phyloP scores from a whole-genome alignment of 2,888 invertebrate genomes.

The Erpobdella octoculata region DNA sequence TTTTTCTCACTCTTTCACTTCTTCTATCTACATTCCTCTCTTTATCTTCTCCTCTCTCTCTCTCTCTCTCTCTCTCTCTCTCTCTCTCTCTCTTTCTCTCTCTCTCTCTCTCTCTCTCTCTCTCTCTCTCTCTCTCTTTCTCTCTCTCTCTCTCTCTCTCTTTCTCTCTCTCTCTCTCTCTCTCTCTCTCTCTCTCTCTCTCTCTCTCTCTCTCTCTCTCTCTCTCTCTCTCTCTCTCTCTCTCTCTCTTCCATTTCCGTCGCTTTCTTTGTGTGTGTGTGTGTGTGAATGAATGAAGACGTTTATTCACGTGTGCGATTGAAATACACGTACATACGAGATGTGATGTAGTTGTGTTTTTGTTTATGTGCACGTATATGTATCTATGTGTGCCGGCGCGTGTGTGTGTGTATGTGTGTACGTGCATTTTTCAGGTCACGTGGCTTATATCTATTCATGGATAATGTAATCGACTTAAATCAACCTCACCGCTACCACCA shows the following conservation, averaged over 20 bases:
- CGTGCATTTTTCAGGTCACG: background rate
- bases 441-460: background rate
- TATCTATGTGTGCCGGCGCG: constrained; percentile 13
- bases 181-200: too few species aligned
- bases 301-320: too few species aligned
- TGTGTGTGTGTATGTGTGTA: constrained; percentile 12
- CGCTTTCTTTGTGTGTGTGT: constrained; percentile 7
- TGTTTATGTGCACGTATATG: constrained; percentile 22
- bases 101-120: constrained; percentile 3
- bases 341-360: background rate
- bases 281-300: too few species aligned
- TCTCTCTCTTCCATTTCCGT: constrained; percentile 7
- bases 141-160: constrained; percentile 24
- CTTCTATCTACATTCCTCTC: too few species aligned
- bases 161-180: too few species aligned
- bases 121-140: constrained; percentile 23
- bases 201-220: too few species aligned
- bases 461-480: background rate
- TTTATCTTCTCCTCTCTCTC: background rate
- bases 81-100: background rate
- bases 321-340: too few species aligned
- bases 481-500: too few species aligned
- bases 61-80: background rate
- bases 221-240: too few species aligned
- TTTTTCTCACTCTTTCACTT: too few species aligned